Conservation (phyloP, 92 coral and sea anemone species). For the Diadumene lineata region DNA sequence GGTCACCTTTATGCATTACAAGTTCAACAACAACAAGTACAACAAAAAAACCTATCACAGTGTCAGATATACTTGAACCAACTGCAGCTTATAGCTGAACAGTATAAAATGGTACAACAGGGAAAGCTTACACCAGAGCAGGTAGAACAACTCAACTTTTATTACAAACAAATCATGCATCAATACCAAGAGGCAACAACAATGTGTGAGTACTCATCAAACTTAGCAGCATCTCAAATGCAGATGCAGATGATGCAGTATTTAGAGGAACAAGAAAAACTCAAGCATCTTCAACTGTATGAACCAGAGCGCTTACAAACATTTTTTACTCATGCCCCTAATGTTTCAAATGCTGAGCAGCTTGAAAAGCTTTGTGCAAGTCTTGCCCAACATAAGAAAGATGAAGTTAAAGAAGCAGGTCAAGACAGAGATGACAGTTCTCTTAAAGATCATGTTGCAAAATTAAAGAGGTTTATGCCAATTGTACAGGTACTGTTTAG, state of each 20-base stretch:
- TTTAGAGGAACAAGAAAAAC: conserved; percentile 39
- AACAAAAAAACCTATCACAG: conserved; percentile 54
- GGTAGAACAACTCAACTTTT: conserved; percentile 34
- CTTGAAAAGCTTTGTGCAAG: conserved; percentile 41
- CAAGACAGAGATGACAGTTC: conserved; percentile 33
- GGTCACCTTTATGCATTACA: conserved; percentile 63
- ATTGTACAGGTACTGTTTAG: conserved; percentile 49
- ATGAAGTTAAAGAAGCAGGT: background rate
- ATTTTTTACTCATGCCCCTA: conserved; percentile 34
- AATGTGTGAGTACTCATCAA: background rate
- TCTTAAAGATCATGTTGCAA: conserved; percentile 38
- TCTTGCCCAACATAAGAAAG: conserved; percentile 48
- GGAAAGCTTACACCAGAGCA: conserved; percentile 57
- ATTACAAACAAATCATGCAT: conserved; percentile 48
- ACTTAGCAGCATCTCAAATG: conserved; percentile 19
- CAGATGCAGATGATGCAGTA: conserved; percentile 48
- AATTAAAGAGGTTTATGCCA: conserved; percentile 42
- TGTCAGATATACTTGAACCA: conserved; percentile 57
- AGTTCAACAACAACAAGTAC: conserved; percentile 63
- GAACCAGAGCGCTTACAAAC: conserved; percentile 61
- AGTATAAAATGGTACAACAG: conserved; percentile 44
- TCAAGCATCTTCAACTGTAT: conserved; percentile 29
- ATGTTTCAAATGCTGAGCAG: conserved; percentile 47
- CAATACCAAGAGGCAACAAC: conserved; percentile 62
- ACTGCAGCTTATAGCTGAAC: conserved; percentile 57